Evolutionary conservation across 2,888 invertebrate species (phyloP).

Genomic region (Malacosoma neustria): DNA sequence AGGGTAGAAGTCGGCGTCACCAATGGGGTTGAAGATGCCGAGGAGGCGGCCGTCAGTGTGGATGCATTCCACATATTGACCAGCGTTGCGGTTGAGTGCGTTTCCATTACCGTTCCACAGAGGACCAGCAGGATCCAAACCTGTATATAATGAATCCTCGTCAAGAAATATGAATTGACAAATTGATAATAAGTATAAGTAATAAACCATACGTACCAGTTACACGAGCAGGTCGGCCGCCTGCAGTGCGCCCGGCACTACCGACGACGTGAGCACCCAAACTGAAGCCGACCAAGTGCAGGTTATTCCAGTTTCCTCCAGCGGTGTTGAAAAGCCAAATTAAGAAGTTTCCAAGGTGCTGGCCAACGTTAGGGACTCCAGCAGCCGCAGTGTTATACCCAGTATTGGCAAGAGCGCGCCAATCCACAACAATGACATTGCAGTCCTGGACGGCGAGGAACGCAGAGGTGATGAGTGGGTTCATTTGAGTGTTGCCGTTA

Average conservation of each 20-base stretch:
- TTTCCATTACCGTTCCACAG: slow-evolving; percentile 27
- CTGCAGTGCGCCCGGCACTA: slow-evolving; percentile 35
- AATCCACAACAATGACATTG: slow-evolving; percentile 59
- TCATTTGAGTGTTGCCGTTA: slow-evolving; percentile 32
- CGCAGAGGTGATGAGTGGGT: slow-evolving; percentile 30
- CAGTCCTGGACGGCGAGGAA: slow-evolving; percentile 36
- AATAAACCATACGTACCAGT: slow-evolving; percentile 41
- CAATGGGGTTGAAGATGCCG: slow-evolving; percentile 32
- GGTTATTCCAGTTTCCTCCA: slow-evolving; percentile 47
- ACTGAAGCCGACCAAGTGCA: slow-evolving; percentile 61
- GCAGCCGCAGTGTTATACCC: slow-evolving; percentile 34
- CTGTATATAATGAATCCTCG: slow-evolving; percentile 21
- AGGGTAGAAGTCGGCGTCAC: slow-evolving; percentile 42
- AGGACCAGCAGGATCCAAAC: slow-evolving; percentile 51
- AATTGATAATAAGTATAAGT: too few relatives aligned
- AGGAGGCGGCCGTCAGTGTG: slow-evolving; percentile 42
- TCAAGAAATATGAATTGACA: too few relatives aligned
- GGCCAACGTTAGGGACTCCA: slow-evolving; percentile 43
- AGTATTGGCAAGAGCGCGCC: slow-evolving; percentile 32
- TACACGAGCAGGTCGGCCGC: slow-evolving; percentile 27
- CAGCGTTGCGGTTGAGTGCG: slow-evolving; percentile 25
- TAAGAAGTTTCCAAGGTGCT: slow-evolving; percentile 48
- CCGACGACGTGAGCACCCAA: slow-evolving; percentile 63
- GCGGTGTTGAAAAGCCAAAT: slow-evolving; percentile 44
- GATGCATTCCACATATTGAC: slow-evolving; percentile 41